Evolutionary conservation across 2,113 vertebrate species (phyloP), one percentile per base, ranked within the genome.

Genomic region (Rallus limicola): DNA sequence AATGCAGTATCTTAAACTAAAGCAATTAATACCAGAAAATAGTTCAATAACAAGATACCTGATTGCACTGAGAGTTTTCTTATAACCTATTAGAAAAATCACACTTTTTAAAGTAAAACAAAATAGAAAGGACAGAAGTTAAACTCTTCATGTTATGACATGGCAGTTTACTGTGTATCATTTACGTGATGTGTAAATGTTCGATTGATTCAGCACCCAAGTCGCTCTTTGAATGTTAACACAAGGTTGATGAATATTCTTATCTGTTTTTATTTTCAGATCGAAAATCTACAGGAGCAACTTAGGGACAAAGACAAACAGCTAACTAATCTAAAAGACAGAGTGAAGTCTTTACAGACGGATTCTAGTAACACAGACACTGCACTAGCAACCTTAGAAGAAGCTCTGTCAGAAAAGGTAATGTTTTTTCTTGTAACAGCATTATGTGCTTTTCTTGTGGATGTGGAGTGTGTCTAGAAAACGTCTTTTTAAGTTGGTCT

Each of bases 301-400:
- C 98, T 99, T 95, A 99, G 98, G 95, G 99, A 99, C 97, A 99
- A 99, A 96, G 99, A 99, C 97, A 99, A 99, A 88, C 99, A 99
- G 81, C 98, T 99, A 79, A 99, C 98, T 59, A 99, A 99, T 76
- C 97, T 99, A 94, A 99, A 98, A 97, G 99, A 99, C 95, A 98
- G 99, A 88, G 98, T 99, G 91, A 99, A 99, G 91, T 99, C 99
- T 3, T 96, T 99, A 91, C 99, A 99, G 94, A 99, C 99, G 0
- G 99, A 99, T 97, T 99, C 99, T 87, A 99, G 99, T 95, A 99
- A 99, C 79, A 99, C 99, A 5, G 99, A 99, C 92, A 99, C 99
- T 9, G 99, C 99, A 2, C 97, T 99, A 82, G 98, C 99, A 15
- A 99, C 99, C 0, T 96, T 99, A 76, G 99, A 99, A 95, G 99